Conservation (phyloP, 30 jellyfish, hydroid and myxozoan genomes). For the Nemopilema nomurai region DNA sequence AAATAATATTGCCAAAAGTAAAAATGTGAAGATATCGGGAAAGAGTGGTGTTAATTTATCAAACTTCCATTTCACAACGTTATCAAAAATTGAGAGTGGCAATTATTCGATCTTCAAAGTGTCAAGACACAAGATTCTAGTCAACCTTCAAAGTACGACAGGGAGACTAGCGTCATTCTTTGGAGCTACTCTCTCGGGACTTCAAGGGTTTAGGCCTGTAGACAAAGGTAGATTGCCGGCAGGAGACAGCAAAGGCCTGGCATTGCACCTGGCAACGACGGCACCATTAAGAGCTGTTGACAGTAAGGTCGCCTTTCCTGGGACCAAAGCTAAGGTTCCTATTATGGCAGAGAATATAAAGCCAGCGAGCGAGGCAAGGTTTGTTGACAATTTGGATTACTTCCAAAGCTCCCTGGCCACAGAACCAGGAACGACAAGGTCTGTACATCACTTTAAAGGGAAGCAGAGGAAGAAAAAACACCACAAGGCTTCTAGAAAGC, state of each 20-base stretch:
- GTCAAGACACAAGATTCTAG: slow-evolving; percentile 27
- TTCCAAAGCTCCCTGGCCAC: slow-evolving; percentile 35
- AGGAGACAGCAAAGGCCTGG: neutral
- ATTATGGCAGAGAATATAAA: neutral
- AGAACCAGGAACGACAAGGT: slow-evolving; percentile 15
- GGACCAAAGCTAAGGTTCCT: neutral
- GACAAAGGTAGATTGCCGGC: neutral
- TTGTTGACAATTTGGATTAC: slow-evolving; percentile 14
- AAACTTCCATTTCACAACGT: slow-evolving; percentile 23
- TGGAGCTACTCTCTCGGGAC: slow-evolving; percentile 12
- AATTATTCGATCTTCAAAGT: slow-evolving; percentile 40
- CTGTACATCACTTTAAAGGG: neutral
- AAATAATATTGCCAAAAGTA: neutral
- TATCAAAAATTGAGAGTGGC: slow-evolving; percentile 52
- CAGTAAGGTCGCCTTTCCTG: neutral
- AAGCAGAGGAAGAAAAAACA: neutral
- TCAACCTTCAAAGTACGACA: slow-evolving; percentile 42
- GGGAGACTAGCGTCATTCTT: slow-evolving; percentile 55
- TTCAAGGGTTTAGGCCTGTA: neutral
- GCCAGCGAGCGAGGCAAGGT: neutral
- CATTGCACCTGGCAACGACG: too few species aligned
- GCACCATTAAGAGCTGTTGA: too few species aligned
- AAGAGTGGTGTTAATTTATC: neutral
- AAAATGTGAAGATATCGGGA: neutral
- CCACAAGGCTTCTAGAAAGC: neutral